Conservation (phyloP, 2,113 vertebrate species). For the Catharus fuscescens region DNA sequence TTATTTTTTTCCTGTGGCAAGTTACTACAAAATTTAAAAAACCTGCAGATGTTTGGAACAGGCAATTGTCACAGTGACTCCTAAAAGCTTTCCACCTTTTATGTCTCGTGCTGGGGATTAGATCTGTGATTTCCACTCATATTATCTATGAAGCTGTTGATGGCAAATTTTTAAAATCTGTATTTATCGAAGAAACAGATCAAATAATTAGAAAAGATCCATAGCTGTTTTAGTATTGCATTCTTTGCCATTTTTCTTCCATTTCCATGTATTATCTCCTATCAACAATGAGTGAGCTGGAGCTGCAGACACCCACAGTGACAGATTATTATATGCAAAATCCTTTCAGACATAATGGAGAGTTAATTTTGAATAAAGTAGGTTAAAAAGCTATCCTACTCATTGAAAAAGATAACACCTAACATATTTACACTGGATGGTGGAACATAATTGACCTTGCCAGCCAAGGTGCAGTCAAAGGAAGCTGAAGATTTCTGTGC, state of each 20-base stretch:
- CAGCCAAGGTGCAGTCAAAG: background rate
- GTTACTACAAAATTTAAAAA: background rate
- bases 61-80: background rate
- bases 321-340: background rate
- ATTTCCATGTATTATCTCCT: background rate
- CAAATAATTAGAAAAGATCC: background rate
- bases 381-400: background rate
- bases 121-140: background rate
- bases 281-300: background rate
- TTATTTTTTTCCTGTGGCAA: background rate
- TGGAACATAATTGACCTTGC: background rate
- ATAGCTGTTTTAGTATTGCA: background rate
- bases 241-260: background rate
- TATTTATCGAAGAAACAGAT: background rate
- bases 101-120: background rate
- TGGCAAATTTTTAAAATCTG: background rate
- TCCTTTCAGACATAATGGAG: background rate
- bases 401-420: background rate
- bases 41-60: background rate
- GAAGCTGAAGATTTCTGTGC: background rate
- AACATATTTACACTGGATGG: background rate
- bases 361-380: background rate
- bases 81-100: background rate
- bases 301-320: background rate
- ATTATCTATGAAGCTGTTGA: background rate